Evolutionary conservation across 2,888 invertebrate species (phyloP), one percentile per base, ranked within the genome.

Genomic region (Oscheius sp.): DNA sequence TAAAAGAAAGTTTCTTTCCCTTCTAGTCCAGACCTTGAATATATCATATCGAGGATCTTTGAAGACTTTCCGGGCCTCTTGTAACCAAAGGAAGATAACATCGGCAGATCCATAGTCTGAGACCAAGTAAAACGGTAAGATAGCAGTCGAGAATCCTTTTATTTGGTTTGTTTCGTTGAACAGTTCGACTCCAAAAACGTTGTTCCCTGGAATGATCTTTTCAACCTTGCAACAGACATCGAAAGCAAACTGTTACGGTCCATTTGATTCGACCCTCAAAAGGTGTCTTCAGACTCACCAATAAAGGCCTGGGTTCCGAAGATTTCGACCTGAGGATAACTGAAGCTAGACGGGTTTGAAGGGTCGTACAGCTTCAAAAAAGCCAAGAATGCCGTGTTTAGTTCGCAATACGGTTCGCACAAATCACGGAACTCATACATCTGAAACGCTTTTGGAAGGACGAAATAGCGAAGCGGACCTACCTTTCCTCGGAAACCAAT

Each of bases 381-480:
- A n/a, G 84, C 83, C 46, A 84, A 55, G 58, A 83, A 83, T 0
- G 84, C 84, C 3, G 83, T 84, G 69, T 82, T 82, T 55, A 83
- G 52, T 33, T 83, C 84, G 61, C 83, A 83, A 57, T 83, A 83
- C 4, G 83, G 83, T 57, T 84, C 84, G 68, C 83, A 83, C 12
- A 83, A 69, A 53, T 81, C 78, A 48, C 72, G 72, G 76, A 68
- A 69, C 29, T 68, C 69, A 34, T 48, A 65, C 2, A 15, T 52
- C 64, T 69, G 33, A 31, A 45, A 29, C 4, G 12, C 5, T 42
- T 25, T 52, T 25, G 15, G 12, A 2, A 48, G 20, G 5, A 10
- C 17, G 10, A 6, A 58, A 58, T 37, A 5, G 23, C 34, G 31
- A 46, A 61, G 34, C 23, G 15, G 5, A 27, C 29, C 29, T n/a